phyloP scores from a whole-genome alignment of 2,888 invertebrate genomes.

The Alcis repandata region DNA sequence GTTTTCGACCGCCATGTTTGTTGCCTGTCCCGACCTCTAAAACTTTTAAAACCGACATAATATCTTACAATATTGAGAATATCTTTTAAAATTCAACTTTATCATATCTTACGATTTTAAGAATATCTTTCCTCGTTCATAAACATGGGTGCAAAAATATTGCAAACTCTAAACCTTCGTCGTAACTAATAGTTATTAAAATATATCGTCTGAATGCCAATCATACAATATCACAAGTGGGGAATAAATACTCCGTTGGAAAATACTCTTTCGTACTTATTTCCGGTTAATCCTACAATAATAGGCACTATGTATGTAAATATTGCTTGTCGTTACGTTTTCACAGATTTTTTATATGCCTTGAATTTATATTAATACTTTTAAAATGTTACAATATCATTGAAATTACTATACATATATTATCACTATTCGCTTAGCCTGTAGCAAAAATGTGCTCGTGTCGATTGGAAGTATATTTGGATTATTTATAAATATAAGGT shows the following conservation, averaged over 20 bases:
- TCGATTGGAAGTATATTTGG: neutral
- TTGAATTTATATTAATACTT: conserved; percentile 49
- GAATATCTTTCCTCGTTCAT: conserved; percentile 8
- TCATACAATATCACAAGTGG: conserved; percentile 64
- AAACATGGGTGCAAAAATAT: conserved; percentile 11
- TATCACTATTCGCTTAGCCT: conserved; percentile 27
- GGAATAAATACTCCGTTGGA: conserved; percentile 58
- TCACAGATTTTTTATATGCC: neutral
- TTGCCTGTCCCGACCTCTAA: too few species aligned
- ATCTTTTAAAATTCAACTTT: too few species aligned
- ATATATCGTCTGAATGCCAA: conserved; percentile 48
- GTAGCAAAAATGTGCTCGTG: conserved; percentile 22
- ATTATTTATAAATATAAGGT: neutral
- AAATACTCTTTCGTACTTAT: conserved; percentile 49
- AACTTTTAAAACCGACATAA: too few species aligned
- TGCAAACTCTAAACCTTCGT: conserved; percentile 29
- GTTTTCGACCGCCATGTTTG: too few species aligned
- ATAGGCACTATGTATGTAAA: conserved; percentile 63
- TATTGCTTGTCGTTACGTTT: conserved; percentile 52
- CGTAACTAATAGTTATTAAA: conserved; percentile 40
- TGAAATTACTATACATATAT: conserved; percentile 12
- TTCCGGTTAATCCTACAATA: conserved; percentile 57
- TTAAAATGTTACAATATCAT: conserved; percentile 27
- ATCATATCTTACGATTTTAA: neutral
- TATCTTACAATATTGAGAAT: too few species aligned